Conservation (phyloP, 2,797 vertebrate species). For the Takifugu ocellatus region DNA sequence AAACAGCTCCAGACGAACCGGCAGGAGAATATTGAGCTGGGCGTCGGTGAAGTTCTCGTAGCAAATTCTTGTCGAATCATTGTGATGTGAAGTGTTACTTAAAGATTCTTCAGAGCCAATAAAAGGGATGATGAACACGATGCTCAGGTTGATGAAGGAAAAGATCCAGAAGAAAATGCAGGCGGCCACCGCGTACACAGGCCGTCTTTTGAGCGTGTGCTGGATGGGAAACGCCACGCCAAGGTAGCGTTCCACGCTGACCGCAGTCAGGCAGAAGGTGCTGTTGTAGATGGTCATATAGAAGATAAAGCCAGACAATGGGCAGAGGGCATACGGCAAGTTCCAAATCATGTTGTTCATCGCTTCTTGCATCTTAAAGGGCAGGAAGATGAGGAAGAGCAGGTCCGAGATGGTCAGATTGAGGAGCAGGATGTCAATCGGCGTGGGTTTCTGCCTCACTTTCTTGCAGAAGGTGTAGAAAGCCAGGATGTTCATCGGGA, state of each 20-base stretch:
- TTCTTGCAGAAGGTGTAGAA: conserved; percentile 76
- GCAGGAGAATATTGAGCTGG: conserved; percentile 79
- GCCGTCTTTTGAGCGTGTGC: conserved; percentile 72
- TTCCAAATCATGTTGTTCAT: conserved; percentile 65
- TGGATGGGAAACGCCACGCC: conserved; percentile 82
- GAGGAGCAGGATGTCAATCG: conserved; percentile 81
- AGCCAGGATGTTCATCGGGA: conserved; percentile 69
- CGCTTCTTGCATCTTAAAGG: conserved; percentile 82
- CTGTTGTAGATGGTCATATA: conserved; percentile 86
- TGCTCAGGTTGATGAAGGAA: conserved; percentile 70
- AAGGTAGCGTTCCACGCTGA: conserved; percentile 83
- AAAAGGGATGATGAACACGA: conserved; percentile 68
- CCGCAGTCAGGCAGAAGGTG: conserved; percentile 78
- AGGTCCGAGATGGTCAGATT: conserved; percentile 84
- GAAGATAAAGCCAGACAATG: conserved; percentile 77
- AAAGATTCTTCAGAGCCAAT: conserved; percentile 6
- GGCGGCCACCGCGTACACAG: conserved; percentile 71
- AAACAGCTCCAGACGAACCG: conserved; percentile 82
- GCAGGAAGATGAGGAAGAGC: conserved; percentile 81
- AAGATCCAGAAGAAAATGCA: conserved; percentile 81
- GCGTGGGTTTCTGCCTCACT: conserved; percentile 73
- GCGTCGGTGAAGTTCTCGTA: conserved; percentile 75
- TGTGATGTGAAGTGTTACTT: background rate
- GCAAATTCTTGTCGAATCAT: conserved; percentile 53
- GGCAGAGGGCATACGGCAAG: conserved; percentile 76